Conservation (phyloP, 2,797 vertebrate species). For the Semotilus atromaculatus region DNA sequence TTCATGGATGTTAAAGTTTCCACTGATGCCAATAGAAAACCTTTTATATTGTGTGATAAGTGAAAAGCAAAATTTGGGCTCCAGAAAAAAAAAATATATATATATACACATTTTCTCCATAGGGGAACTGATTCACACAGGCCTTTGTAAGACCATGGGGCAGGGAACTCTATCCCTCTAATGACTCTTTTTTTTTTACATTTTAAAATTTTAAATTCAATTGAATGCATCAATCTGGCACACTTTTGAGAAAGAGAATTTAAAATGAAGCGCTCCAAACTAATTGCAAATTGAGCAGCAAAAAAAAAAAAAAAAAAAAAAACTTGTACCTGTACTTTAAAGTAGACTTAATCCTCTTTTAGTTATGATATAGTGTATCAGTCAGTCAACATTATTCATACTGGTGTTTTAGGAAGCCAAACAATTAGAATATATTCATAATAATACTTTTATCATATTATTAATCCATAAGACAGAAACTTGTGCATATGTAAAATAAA, state of each 20-base stretch:
- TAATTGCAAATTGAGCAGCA: neutral
- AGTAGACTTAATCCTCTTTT: neutral
- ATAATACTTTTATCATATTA: neutral
- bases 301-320: too few relatives aligned
- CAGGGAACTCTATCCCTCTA: neutral
- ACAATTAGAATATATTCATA: neutral
- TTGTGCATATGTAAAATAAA: neutral
- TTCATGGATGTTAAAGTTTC: neutral
- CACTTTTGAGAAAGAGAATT: neutral
- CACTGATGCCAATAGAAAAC: neutral
- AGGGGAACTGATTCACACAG: neutral
- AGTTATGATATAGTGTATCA: neutral
- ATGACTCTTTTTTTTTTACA: too few relatives aligned
- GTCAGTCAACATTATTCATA: neutral
- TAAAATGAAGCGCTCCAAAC: neutral
- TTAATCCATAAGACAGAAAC: neutral
- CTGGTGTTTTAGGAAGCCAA: neutral
- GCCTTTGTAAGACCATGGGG: neutral
- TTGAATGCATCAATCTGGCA: neutral
- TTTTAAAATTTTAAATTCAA: too few relatives aligned
- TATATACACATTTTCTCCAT: too few relatives aligned
- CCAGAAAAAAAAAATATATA: too few relatives aligned
- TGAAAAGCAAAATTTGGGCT: neutral
- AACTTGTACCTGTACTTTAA: too few relatives aligned
- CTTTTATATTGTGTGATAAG: neutral